Conservation (phyloP, 2,113 vertebrate species). For the Petromus typicus region DNA sequence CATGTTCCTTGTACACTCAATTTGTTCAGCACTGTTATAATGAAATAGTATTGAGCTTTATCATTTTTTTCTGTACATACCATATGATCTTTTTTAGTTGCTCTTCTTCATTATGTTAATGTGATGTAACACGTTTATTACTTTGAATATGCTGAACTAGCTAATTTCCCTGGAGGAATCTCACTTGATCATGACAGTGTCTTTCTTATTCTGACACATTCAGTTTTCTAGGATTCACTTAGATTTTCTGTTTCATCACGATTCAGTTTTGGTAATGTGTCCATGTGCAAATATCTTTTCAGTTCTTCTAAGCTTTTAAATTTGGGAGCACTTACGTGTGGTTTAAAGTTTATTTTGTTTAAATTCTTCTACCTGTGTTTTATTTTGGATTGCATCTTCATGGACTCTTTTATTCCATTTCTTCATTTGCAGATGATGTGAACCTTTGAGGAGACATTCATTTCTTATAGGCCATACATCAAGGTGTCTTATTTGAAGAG, state of each 20-base stretch:
- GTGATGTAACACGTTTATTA: neutral
- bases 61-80: neutral
- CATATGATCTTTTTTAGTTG: neutral
- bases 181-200: neutral
- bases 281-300: neutral
- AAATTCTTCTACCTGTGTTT: neutral
- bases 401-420: neutral
- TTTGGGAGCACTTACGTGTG: too few species aligned
- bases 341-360: neutral
- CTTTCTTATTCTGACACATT: neutral
- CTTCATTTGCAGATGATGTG: neutral
- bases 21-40: neutral
- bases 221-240: neutral
- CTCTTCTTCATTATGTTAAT: neutral
- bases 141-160: neutral
- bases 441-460: neutral
- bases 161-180: neutral
- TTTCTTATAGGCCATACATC: neutral
- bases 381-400: neutral
- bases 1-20: neutral
- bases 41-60: neutral
- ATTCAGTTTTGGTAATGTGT: neutral
- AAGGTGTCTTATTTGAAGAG: neutral
- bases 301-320: neutral
- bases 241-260: neutral